Evolutionary conservation across 2,113 vertebrate genomes (phyloP).

Genomic region (Columba janthina): DNA sequence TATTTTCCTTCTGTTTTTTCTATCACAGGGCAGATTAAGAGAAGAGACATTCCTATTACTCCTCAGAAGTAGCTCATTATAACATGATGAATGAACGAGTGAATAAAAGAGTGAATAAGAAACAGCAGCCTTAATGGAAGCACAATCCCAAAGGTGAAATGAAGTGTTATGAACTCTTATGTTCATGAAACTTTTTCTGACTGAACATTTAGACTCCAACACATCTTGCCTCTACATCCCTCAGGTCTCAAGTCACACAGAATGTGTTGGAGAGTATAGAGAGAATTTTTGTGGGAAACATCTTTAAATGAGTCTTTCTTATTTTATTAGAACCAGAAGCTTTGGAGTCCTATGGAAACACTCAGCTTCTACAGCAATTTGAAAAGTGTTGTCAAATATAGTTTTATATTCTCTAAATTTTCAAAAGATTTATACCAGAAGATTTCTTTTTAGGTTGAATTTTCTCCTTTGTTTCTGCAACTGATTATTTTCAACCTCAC

Average conservation of each 20-base stretch:
- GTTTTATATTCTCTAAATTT: background rate
- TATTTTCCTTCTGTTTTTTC: background rate
- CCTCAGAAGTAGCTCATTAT: background rate
- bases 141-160: constrained; percentile 10
- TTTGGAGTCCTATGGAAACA: background rate
- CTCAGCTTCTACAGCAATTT: background rate
- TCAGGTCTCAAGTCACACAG: background rate
- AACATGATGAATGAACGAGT: background rate
- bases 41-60: background rate
- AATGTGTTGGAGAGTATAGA: background rate
- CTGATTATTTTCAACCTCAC: background rate
- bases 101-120: background rate
- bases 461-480: background rate
- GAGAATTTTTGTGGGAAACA: background rate
- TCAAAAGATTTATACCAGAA: background rate
- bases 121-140: background rate
- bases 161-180: background rate
- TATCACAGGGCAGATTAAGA: background rate
- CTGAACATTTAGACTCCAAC: background rate
- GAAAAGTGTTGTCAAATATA: background rate
- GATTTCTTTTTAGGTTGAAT: background rate
- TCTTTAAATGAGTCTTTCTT: background rate
- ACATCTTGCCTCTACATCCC: background rate
- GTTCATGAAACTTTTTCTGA: background rate
- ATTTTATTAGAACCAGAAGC: background rate